Evolutionary conservation across 2,888 invertebrate genomes (phyloP), one percentile per base, ranked within the genome.

Genomic region (Nemotelus nigrinus): DNA sequence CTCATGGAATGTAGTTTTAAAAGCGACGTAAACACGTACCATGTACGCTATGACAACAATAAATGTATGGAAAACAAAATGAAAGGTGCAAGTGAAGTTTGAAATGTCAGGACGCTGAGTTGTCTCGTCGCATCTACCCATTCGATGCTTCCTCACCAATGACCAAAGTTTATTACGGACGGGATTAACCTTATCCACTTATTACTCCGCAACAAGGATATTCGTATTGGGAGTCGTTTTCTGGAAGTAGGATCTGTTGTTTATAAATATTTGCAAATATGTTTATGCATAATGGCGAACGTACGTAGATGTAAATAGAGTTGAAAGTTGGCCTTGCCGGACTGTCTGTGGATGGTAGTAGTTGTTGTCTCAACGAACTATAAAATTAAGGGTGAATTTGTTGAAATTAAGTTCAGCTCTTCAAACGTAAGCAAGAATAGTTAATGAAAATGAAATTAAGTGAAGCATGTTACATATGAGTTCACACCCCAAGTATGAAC

Each of bases 221-320:
- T 77, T 77, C 79, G 77, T 74, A 77, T 64, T 70, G 79, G 79
- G 79, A 79, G 74, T 63, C 79, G 77, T 79, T 79, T 77, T 50
- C 77, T 41, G 68, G 63, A 55, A 74, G 75, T 74, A 74, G 68
- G 63, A 72, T 63, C 63, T 75, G 79, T 64, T 77, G 77, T 79
- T 79, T 79, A 68, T 74, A 79, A 79, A 77, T 77, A 79, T 74
- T 77, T 78, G 65, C 58, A 67, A 58, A 78, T 48, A 25, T 67
- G 43, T 39, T 25, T 63, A 63, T 67, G 50, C 67, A n/a, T 47
- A n/a, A n/a, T 65, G 65, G 65, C 47, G 43, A 41, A n/a, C n/a
- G 45, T 64, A 45, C 3, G 8, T 44, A 44, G n/a, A 57, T 57
- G 57, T 2, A 57, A 4, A 10, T 57, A 57, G 4, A 3, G 57